These are phyloP conservation scores for Exocentrus adspersus DNA, from an alignment of 2,888 invertebrate genomes.

Conservation along the genomic window DNA sequence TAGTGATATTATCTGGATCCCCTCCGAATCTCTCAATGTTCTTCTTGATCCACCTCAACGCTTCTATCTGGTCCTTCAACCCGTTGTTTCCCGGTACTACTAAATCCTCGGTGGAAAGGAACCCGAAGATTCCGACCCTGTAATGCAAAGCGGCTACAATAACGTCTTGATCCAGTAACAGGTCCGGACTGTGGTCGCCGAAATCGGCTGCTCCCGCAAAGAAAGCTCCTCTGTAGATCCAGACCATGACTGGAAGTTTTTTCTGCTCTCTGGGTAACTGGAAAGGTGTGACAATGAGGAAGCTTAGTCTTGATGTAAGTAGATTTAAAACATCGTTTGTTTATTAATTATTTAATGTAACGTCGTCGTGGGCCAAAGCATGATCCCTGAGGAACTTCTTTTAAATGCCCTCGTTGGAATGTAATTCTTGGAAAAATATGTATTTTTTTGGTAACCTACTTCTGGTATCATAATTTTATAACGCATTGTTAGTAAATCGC, in stretches of 20 bases:
- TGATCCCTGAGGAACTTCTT: neutral
- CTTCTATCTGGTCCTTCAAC: slow-evolving; percentile 48
- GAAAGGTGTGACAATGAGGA: slow-evolving; percentile 5
- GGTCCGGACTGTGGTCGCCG: slow-evolving; percentile 26
- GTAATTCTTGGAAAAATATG: neutral
- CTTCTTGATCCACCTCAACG: slow-evolving; percentile 46
- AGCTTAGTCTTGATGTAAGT: neutral
- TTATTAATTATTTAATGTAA: neutral
- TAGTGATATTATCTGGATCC: slow-evolving; percentile 43
- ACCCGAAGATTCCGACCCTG: slow-evolving; percentile 76
- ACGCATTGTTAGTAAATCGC: too few species aligned
- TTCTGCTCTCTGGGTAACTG: slow-evolving; percentile 34
- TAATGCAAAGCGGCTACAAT: slow-evolving; percentile 76
- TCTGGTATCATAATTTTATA: too few species aligned
- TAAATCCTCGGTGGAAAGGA: slow-evolving; percentile 65
- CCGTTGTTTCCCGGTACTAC: slow-evolving; percentile 48
- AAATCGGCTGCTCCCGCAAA: slow-evolving; percentile 38
- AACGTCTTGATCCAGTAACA: slow-evolving; percentile 71
- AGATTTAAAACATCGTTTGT: neutral
- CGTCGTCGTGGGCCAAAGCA: neutral
- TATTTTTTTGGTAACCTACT: too few species aligned
- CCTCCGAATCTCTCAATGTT: slow-evolving; percentile 48
- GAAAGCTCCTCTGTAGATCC: slow-evolving; percentile 61
- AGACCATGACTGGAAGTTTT: slow-evolving; percentile 59
- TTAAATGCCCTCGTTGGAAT: neutral